Percentiles rank a stretch among this genome's conserved stretches.
Conservation (phyloP, 2,113 vertebrate genomes). For the Leucopsar rothschildi region DNA sequence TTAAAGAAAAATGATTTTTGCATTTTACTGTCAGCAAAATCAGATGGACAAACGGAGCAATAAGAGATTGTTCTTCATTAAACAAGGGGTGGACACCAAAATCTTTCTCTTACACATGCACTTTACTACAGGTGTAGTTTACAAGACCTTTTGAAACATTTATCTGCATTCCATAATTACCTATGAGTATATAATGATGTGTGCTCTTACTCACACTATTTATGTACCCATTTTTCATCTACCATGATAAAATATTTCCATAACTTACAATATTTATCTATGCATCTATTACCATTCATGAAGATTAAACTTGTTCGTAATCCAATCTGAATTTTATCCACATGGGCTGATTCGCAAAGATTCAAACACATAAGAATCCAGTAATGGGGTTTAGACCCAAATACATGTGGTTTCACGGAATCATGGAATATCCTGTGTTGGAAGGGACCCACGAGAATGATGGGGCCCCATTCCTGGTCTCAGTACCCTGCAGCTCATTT, state of each 20-base stretch:
- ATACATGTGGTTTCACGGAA: not conserved
- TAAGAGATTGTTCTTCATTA: not conserved
- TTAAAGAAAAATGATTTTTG: not conserved
- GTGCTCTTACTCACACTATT: not conserved
- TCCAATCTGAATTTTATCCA: not conserved
- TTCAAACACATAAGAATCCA: not conserved
- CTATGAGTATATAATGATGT: not conserved
- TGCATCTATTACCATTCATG: not conserved
- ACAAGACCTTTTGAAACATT: not conserved
- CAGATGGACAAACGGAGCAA: not conserved
- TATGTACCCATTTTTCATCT: not conserved
- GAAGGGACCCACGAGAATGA: not conserved
- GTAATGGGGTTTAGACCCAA: not conserved
- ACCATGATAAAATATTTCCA: not conserved
- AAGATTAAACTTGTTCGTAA: not conserved
- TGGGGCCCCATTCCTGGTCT: not conserved
- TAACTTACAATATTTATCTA: not conserved
- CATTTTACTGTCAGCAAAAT: not conserved
- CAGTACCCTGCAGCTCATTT: not conserved
- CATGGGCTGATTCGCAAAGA: not conserved
- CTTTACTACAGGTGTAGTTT: not conserved
- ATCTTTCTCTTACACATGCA: not conserved
- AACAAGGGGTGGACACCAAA: not conserved
- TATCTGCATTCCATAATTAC: not conserved
- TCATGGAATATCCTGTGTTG: not conserved